Percentiles rank a stretch among this genome's conserved stretches.
phyloP scores from a whole-genome alignment of 1,140 invertebrate genomes.

The Drosophila repletoides region DNA sequence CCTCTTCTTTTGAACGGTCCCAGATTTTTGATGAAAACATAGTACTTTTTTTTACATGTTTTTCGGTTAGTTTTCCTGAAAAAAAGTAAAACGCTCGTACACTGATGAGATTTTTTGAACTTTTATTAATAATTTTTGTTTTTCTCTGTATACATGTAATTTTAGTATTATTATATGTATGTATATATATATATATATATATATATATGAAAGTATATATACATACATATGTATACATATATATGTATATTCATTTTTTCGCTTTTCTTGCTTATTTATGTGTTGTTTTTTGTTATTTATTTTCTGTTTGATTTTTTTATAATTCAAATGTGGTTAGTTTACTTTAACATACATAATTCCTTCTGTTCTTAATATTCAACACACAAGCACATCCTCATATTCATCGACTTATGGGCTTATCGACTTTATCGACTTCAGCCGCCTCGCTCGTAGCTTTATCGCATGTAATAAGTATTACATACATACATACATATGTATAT shows the following conservation, averaged over 20 bases:
- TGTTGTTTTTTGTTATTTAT: not conserved
- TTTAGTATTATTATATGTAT: constrained; percentile 61
- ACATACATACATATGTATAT: constrained; percentile 13
- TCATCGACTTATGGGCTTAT: constrained; percentile 22
- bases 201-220: constrained; percentile 29
- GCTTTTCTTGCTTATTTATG: constrained; percentile 22
- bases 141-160: constrained; percentile 77
- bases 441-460: constrained; percentile 11
- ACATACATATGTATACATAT: constrained; percentile 48
- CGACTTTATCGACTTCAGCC: constrained; percentile 18
- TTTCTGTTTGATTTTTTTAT: no score
- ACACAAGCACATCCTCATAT: constrained; percentile 9
- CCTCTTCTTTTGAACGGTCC: no score
- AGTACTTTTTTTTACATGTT: not conserved
- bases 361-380: constrained; percentile 10
- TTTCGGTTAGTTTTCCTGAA: not conserved
- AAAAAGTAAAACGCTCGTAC: not conserved
- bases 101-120: constrained; percentile 38
- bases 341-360: constrained; percentile 50
- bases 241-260: constrained; percentile 36
- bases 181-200: constrained; percentile 14
- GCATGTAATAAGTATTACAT: constrained; percentile 1
- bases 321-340: constrained; percentile 37
- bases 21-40: not conserved
- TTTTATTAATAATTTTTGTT: constrained; percentile 74